A percentile compares a stretch with the other conserved stretches of the same genome.
Conservation (phyloP, 2,888 invertebrate genomes). For the Cryptocephalus primarius region DNA sequence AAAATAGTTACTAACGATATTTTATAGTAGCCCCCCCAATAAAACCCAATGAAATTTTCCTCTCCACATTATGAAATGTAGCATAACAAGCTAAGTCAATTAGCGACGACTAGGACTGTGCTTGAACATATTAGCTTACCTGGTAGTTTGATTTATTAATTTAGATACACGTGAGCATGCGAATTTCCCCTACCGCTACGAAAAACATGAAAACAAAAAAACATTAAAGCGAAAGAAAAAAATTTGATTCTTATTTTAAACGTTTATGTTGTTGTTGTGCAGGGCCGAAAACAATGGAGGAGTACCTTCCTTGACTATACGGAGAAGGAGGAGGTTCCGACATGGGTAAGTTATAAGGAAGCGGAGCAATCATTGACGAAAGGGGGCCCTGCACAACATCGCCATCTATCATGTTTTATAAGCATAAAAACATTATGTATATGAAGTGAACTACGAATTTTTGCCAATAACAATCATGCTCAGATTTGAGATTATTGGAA, state of each 20-base stretch:
- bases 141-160: too few relatives aligned
- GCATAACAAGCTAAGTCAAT: too few relatives aligned
- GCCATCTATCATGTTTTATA: not conserved
- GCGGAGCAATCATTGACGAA: slow-evolving; percentile 5
- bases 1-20: too few relatives aligned
- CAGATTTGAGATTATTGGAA: too few relatives aligned
- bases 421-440: not conserved
- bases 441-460: not conserved
- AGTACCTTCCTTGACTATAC: slow-evolving; percentile 45
- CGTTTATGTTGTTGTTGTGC: slow-evolving; percentile 35
- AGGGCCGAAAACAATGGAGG: slow-evolving; percentile 52
- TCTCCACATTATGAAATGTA: too few relatives aligned
- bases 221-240: not conserved
- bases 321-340: slow-evolving; percentile 37
- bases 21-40: too few relatives aligned
- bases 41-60: too few relatives aligned
- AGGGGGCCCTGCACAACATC: slow-evolving; percentile 32
- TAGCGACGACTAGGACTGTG: too few relatives aligned
- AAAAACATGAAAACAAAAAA: not conserved
- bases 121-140: too few relatives aligned
- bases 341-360: slow-evolving; percentile 34
- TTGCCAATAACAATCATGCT: not conserved
- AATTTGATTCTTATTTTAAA: not conserved
- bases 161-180: too few relatives aligned
- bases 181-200: not conserved